Base-by-base conservation (phyloP, 2,797 vertebrate genomes). In the Hydrophis major region DNA sequence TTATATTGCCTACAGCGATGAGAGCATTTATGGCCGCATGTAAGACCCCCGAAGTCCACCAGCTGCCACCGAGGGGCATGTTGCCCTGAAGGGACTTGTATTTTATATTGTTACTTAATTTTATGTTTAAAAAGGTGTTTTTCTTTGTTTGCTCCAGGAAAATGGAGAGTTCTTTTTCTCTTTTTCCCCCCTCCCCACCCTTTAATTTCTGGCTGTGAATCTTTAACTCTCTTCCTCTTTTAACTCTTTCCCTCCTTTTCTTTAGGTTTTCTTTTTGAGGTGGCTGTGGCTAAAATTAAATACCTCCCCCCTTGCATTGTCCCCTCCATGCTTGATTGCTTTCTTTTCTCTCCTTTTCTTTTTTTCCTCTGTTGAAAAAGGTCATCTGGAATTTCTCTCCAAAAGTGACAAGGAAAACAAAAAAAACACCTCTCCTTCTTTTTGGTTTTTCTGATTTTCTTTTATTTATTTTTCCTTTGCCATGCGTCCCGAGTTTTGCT, bases 1-100 rank as follows among this genome's bases (percentile, higher is more conserved):
- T 94, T 99, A 99, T 98, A 99, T 99, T 95, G 98, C 99, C 95
- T 99, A 99, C 98, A 99, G 99, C 97, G 99, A 99, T 89, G 98
- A 99, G 97, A 99, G 99, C 32, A 98, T 99, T 96, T 99, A 99
- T 12, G 99, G 99, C 95, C 92, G 98, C 95, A 92, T 96, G 94
- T 97, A 94, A 96, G 95, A 93, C 61, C 2, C 13, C 69, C 1
- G 4, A 7, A 14, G 27, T n/a, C 94, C 93, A 92, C 91, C 94
- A 87, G 90, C 91, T 88, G 69, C 93, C 87, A 88, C 88, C 53
- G 63, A 89, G 95, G 88, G 94, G 88, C 50, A 47, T 11, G 69
- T 12, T 59, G 92, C 90, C 37, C 94, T 93, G 88, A 63, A 94
- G 94, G 94, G 94, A 95, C 94, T 95, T 94, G 91, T 94, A 96